These are phyloP conservation scores for Acanthacorydalis orientalis DNA, from an alignment of 2,888 invertebrate genomes.

Conservation along the genomic window DNA sequence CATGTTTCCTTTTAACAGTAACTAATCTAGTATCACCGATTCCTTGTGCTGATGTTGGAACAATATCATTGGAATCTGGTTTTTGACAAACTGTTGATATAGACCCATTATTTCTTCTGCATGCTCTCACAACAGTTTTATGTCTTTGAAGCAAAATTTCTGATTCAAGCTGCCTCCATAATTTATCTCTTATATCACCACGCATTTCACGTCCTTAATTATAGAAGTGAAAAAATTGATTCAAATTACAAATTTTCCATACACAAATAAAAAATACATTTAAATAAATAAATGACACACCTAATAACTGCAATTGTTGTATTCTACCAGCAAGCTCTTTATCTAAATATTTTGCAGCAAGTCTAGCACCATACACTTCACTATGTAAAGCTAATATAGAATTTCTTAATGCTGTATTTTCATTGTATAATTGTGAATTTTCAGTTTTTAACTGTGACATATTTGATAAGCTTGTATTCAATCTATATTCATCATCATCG, in stretches of 20 bases:
- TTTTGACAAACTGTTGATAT: slow-evolving; percentile 14
- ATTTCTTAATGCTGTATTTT: slow-evolving; percentile 52
- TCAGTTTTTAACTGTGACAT: slow-evolving; percentile 32
- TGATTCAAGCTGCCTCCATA: slow-evolving; percentile 69
- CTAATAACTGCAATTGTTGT: slow-evolving; percentile 70
- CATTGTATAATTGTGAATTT: slow-evolving; percentile 41
- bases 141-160: slow-evolving; percentile 74
- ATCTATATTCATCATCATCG: slow-evolving; percentile 14
- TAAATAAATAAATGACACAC: slow-evolving; percentile 15
- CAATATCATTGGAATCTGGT: slow-evolving; percentile 22
- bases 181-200: slow-evolving; percentile 58
- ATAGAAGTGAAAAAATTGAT: background rate
- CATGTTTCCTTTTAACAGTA: slow-evolving; percentile 49
- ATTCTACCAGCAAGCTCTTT: slow-evolving; percentile 70
- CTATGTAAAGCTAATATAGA: slow-evolving; percentile 59
- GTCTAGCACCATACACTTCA: slow-evolving; percentile 67
- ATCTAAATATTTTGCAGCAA: slow-evolving; percentile 74
- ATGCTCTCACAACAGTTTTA: slow-evolving; percentile 58
- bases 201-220: slow-evolving; percentile 49
- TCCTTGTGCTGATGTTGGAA: slow-evolving; percentile 20
- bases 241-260: background rate
- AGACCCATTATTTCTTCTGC: slow-evolving; percentile 29
- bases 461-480: slow-evolving; percentile 23
- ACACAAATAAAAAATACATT: no score
- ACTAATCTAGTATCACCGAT: slow-evolving; percentile 43